These are phyloP conservation scores for Oryzias dopingdopingensis DNA, from an alignment of 2,797 vertebrate species.

Conservation along the genomic window DNA sequence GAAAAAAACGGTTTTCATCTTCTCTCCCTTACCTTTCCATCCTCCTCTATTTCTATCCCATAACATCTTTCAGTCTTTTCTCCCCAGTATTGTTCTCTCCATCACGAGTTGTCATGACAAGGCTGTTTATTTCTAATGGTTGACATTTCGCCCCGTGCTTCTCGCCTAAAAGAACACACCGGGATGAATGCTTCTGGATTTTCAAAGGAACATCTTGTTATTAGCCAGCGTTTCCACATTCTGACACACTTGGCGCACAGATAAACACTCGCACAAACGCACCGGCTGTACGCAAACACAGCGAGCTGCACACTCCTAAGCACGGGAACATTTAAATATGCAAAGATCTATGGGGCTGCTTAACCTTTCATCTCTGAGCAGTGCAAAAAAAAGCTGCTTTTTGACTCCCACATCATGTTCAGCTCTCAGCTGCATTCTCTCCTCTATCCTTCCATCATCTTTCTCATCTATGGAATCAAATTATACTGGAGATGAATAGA, in stretches of 20 bases:
- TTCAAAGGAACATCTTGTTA: slow-evolving; percentile 74
- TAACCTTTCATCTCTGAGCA: slow-evolving; percentile 70
- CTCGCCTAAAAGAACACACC: slow-evolving; percentile 59
- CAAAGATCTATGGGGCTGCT: slow-evolving; percentile 68
- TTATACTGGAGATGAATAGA: slow-evolving; percentile 56
- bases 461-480: slow-evolving; percentile 41
- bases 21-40: slow-evolving; percentile 25
- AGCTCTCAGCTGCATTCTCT: slow-evolving; percentile 35
- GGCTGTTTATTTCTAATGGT: slow-evolving; percentile 63
- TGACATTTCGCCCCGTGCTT: slow-evolving; percentile 59
- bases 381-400: slow-evolving; percentile 53
- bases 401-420: slow-evolving; percentile 63
- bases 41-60: slow-evolving; percentile 47
- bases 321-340: slow-evolving; percentile 61
- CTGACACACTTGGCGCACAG: slow-evolving; percentile 31
- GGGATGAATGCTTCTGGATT: slow-evolving; percentile 54
- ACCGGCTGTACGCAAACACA: slow-evolving; percentile 13
- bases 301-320: slow-evolving; percentile 8
- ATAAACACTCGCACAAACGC: slow-evolving; percentile 37
- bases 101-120: slow-evolving; percentile 58
- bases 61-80: slow-evolving; percentile 43
- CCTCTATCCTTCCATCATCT: slow-evolving; percentile 17
- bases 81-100: slow-evolving; percentile 52
- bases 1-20: slow-evolving; percentile 29
- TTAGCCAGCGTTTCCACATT: slow-evolving; percentile 51